Percentiles rank a stretch among this genome's conserved stretches.
These are phyloP conservation scores for Myxocyprinus asiaticus DNA, from an alignment of 2,113 vertebrate species.

Conservation along the genomic window DNA sequence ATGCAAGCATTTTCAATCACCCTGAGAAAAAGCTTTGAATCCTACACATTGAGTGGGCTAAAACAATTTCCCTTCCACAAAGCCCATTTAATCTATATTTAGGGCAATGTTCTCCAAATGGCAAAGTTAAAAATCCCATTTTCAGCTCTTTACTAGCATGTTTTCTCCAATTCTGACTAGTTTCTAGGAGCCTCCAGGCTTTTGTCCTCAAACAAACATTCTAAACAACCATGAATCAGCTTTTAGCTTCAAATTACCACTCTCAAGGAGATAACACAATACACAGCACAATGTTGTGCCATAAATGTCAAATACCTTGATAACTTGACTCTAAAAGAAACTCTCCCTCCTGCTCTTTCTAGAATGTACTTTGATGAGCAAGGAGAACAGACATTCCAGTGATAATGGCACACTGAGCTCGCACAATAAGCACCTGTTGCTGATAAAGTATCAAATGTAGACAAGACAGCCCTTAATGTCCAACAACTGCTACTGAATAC, in stretches of 20 bases:
- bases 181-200: neutral
- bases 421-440: conserved; percentile 44
- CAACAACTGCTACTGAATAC: conserved; percentile 40
- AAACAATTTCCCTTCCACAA: conserved; percentile 41
- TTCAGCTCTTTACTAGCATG: conserved; percentile 16
- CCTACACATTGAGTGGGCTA: conserved; percentile 38
- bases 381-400: conserved; percentile 31
- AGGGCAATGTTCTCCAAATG: conserved; percentile 48
- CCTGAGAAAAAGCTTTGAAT: conserved; percentile 45
- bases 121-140: conserved; percentile 42
- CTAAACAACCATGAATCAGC: neutral
- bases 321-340: neutral
- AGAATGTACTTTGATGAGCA: conserved; percentile 9
- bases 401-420: conserved; percentile 16
- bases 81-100: conserved; percentile 57
- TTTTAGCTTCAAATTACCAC: neutral
- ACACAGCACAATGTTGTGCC: conserved; percentile 7
- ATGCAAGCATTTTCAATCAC: conserved; percentile 47
- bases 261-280: conserved; percentile 2
- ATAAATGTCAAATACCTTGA: conserved; percentile 2
- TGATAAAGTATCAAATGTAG: conserved; percentile 36
- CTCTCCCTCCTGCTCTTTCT: neutral
- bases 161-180: neutral
- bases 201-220: neutral
- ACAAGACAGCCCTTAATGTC: conserved; percentile 35